Evolutionary conservation across 2,888 invertebrate genomes (phyloP), one percentile per base, ranked within the genome.

Genomic region (Lomographa bimaculata): DNA sequence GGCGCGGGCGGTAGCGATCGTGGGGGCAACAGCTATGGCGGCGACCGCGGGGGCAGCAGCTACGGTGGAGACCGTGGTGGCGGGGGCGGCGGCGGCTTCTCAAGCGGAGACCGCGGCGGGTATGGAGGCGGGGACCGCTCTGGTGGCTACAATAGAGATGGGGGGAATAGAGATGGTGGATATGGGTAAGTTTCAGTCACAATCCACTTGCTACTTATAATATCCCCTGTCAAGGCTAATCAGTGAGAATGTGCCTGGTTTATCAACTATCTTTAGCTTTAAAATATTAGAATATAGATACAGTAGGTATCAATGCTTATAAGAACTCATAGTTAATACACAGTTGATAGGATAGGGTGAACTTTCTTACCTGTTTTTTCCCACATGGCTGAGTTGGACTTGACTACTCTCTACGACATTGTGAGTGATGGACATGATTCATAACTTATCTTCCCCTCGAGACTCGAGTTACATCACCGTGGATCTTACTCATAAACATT

Each of bases 101-200:
- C 79, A 10, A 70, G 84, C 36, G 85, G 71, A 57, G 90, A 75
- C 58, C 79, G 90, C 27, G 81, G 90, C 21, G 81, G 86, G 45
- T 82, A 79, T 58, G 83, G 86, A 19, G 84, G 89, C 54, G 79
- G 85, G 50, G 85, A 89, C 57, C 65, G 90, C 44, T 71, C 86
- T 45, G 41, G 35, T 19, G 77, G 90, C 57, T 90, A 84, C 75
- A 89, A 75, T 76, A 90, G 90, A 79, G 91, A 91, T 75, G 90
- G 91, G 69, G 91, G 84, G 74, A 91, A 71, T 86, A 90, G 77
- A 86, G 90, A 82, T 67, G 81, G 87, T 35, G 90, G 90, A 71
- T 91, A 81, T 79, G 91, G 92, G 92, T 92, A 77, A 91, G 92
- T 84, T 55, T 58, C 44, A 32, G 14, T 16, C 21, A 21, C 8